Evolutionary conservation across 2,797 vertebrate species (phyloP).

Genomic region (Peromyscus melanophrys): DNA sequence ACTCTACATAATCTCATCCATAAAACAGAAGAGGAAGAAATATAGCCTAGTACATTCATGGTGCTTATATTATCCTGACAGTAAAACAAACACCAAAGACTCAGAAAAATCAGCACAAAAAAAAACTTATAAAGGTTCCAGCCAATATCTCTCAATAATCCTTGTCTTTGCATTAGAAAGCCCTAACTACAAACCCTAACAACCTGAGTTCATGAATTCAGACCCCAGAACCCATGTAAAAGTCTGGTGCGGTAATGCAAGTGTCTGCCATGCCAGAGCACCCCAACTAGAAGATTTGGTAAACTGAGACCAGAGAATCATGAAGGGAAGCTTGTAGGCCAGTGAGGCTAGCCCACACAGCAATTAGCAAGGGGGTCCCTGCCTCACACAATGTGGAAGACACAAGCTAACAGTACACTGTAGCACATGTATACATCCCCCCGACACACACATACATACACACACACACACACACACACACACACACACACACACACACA

Average conservation of each 20-base stretch:
- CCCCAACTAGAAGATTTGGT: background rate
- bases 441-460: background rate
- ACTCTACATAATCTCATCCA: background rate
- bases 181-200: background rate
- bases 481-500: background rate
- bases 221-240: background rate
- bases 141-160: constrained; percentile 11
- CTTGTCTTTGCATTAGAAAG: constrained; percentile 38
- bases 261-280: background rate
- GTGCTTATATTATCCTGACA: background rate
- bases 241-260: background rate
- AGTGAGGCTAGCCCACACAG: background rate
- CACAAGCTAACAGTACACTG: background rate
- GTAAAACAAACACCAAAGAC: background rate
- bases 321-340: background rate
- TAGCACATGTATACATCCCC: background rate
- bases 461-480: background rate
- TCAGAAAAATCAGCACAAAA: background rate
- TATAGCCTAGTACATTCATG: background rate
- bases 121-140: background rate
- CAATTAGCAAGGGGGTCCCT: too few relatives aligned
- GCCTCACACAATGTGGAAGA: background rate
- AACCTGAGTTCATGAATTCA: background rate
- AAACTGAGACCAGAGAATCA: background rate
- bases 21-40: background rate